These are phyloP conservation scores for Gila robusta DNA, from an alignment of 2,797 vertebrate genomes.

Conservation along the genomic window DNA sequence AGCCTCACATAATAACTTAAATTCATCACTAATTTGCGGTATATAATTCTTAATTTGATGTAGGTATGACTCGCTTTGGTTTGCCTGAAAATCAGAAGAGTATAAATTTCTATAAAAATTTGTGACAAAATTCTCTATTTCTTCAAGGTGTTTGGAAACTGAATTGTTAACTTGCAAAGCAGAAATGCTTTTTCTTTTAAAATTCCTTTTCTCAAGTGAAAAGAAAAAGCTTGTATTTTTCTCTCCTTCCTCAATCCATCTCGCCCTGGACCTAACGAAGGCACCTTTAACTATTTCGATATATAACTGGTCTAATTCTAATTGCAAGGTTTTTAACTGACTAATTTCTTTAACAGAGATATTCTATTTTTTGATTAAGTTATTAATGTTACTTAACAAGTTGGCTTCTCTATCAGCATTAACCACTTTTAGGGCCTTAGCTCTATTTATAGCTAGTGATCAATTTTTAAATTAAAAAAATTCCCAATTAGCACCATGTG, in stretches of 20 bases:
- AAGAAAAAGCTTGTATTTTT: too few species aligned
- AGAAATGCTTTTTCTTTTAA: too few species aligned
- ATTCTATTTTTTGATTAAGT: background rate
- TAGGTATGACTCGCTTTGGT: background rate
- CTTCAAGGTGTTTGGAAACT: background rate
- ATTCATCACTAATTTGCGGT: background rate
- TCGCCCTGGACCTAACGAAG: too few species aligned
- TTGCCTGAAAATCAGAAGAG: background rate
- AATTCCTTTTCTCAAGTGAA: too few species aligned
- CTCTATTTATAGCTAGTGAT: background rate
- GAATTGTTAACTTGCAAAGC: background rate
- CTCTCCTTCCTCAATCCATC: too few species aligned
- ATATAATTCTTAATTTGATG: background rate
- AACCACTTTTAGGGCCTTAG: background rate
- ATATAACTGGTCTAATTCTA: too few species aligned
- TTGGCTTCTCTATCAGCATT: background rate
- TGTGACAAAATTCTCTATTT: background rate
- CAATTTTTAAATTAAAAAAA: background rate
- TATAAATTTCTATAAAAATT: background rate
- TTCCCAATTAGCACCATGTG: too few species aligned
- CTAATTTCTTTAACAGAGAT: too few species aligned
- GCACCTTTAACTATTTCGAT: too few species aligned
- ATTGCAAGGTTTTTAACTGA: too few species aligned
- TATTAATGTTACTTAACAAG: background rate
- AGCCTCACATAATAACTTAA: background rate